phyloP scores from a whole-genome alignment of 2,888 invertebrate genomes.

The Trichopria drosophilae region DNA sequence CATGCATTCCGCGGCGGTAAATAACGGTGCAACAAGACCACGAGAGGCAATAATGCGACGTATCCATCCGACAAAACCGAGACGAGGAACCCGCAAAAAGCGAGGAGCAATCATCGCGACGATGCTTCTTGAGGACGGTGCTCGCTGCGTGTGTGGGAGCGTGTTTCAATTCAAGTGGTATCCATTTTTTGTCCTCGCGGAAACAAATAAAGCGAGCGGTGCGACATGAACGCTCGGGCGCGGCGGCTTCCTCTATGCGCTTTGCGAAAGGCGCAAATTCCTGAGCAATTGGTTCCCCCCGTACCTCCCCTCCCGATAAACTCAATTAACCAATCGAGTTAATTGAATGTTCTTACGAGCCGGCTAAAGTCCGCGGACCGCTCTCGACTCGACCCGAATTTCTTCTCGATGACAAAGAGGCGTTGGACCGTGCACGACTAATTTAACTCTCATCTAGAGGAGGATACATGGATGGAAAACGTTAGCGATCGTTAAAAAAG shows the following conservation, averaged over 20 bases:
- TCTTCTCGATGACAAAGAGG: conserved; percentile 1
- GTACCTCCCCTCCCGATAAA: conserved; percentile 41
- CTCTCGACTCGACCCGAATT: background rate
- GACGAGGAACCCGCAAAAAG: too few relatives aligned
- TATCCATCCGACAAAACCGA: too few relatives aligned
- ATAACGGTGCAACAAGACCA: too few relatives aligned
- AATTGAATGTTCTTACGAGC: conserved; percentile 46
- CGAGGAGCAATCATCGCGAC: too few relatives aligned
- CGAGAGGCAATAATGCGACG: too few relatives aligned
- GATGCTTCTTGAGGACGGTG: too few relatives aligned
- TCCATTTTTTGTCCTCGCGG: conserved; percentile 12
- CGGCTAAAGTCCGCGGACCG: background rate
- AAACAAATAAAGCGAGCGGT: too few relatives aligned
- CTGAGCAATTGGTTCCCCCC: conserved; percentile 39
- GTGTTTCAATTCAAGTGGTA: conserved; percentile 12
- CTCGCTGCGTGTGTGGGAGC: too few relatives aligned
- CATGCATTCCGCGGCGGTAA: too few relatives aligned
- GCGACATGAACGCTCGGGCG: too few relatives aligned
- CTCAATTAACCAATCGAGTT: conserved; percentile 53
- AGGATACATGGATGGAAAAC: background rate
- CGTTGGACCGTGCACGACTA: background rate
- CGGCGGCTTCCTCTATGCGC: conserved; percentile 1
- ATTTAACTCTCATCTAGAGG: background rate
- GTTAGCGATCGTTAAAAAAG: too few relatives aligned
- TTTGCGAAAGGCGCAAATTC: conserved; percentile 35